Percentiles rank a stretch among this genome's conserved stretches.
These are phyloP conservation scores for Cryptocephalus primarius DNA, from an alignment of 2,888 invertebrate genomes.

Conservation along the genomic window DNA sequence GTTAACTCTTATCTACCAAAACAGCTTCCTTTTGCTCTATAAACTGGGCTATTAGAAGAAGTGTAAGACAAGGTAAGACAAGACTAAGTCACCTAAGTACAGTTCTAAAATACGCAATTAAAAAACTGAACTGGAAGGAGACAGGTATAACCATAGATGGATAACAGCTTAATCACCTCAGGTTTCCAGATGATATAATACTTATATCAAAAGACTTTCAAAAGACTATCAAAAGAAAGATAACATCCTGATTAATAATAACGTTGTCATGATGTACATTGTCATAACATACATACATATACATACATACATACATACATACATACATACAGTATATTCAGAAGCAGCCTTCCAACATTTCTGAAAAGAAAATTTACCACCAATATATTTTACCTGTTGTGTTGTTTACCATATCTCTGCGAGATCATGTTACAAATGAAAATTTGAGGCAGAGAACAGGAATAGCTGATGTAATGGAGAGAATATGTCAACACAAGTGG, in stretches of 20 bases:
- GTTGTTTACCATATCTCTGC: neutral
- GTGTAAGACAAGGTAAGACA: too few species aligned
- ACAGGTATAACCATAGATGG: neutral
- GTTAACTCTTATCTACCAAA: too few species aligned
- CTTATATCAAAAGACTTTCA: neutral
- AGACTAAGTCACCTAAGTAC: neutral
- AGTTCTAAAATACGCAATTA: neutral
- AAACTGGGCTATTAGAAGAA: too few species aligned
- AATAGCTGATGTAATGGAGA: neutral
- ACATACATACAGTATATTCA: too few species aligned
- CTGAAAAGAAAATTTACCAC: too few species aligned
- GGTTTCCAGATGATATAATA: neutral
- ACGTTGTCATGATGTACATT: too few species aligned
- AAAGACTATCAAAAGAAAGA: neutral
- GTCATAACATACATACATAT: too few species aligned
- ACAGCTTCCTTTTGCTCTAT: too few species aligned
- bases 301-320: too few species aligned
- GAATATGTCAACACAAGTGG: neutral
- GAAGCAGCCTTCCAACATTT: too few species aligned
- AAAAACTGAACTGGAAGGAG: neutral
- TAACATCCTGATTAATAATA: neutral
- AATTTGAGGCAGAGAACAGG: neutral
- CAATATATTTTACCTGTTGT: too few species aligned
- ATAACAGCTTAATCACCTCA: neutral
- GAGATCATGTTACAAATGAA: neutral